Evolutionary conservation across 2,888 invertebrate genomes (phyloP).

Genomic region (Eristalis intricaria): DNA sequence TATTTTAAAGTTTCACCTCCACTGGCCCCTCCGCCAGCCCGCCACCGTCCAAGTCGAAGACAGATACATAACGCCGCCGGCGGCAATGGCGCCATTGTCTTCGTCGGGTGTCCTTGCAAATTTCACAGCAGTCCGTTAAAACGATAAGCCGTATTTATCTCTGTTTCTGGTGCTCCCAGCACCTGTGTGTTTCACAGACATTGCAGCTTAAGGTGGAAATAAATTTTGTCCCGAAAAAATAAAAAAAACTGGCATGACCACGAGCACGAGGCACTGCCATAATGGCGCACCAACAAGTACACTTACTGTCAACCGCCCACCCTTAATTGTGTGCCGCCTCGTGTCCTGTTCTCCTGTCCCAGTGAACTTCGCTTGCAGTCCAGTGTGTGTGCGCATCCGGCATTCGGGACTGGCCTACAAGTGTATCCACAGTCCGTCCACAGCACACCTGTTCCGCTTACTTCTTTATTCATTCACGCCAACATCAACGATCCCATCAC

Average conservation of each 20-base stretch:
- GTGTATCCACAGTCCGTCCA: conserved; percentile 7
- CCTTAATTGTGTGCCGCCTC: conserved; percentile 28
- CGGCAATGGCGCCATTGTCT: neutral
- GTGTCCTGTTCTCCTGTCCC: neutral
- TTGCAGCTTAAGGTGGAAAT: conserved; percentile 64
- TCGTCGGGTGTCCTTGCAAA: conserved; percentile 56
- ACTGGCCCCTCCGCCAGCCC: neutral
- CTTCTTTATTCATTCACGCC: conserved; percentile 56
- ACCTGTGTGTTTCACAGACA: conserved; percentile 67
- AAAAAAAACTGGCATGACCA: conserved; percentile 38
- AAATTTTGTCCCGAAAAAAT: conserved; percentile 33
- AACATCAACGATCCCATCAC: conserved; percentile 7
- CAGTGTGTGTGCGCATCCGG: conserved; percentile 20
- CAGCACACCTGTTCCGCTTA: conserved; percentile 61
- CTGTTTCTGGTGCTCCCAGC: conserved; percentile 55
- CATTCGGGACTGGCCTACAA: conserved; percentile 24
- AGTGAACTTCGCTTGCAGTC: neutral
- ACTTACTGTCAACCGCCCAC: conserved; percentile 14
- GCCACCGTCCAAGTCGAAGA: neutral
- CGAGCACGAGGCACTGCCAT: conserved; percentile 52
- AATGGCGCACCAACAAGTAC: conserved; percentile 50
- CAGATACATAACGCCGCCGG: neutral
- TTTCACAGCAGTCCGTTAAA: conserved; percentile 64
- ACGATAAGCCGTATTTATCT: conserved; percentile 69
- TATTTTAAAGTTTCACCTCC: neutral